These are phyloP conservation scores for Pseudopleuronectes americanus DNA, from an alignment of 2,797 vertebrate genomes.

Conservation along the genomic window DNA sequence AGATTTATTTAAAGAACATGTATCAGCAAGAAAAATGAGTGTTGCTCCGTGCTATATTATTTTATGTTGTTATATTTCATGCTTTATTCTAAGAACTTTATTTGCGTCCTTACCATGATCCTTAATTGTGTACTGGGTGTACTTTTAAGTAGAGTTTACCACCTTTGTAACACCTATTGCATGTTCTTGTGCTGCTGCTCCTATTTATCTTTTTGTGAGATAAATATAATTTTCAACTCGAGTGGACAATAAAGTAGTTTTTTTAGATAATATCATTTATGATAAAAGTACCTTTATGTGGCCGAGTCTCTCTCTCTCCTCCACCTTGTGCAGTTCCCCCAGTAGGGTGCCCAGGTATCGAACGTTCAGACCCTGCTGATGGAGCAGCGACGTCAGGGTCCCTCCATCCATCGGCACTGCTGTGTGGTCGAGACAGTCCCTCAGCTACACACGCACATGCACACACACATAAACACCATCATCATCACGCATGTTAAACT, in stretches of 20 bases:
- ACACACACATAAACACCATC: neutral
- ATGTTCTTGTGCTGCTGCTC: too few species aligned
- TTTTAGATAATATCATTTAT: neutral
- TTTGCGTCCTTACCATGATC: neutral
- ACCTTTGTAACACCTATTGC: too few species aligned
- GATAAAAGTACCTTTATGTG: conserved; percentile 86
- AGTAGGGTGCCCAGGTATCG: conserved; percentile 92
- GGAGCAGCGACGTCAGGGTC: conserved; percentile 89
- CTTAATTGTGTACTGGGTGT: too few species aligned
- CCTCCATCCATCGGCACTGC: conserved; percentile 91
- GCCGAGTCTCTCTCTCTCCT: conserved; percentile 84
- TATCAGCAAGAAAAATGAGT: too few species aligned
- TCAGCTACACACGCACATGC: conserved; percentile 82
- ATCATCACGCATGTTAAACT: too few species aligned
- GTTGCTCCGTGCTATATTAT: too few species aligned
- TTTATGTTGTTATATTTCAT: too few species aligned
- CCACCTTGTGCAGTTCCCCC: conserved; percentile 82
- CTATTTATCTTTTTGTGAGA: too few species aligned
- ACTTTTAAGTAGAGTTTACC: too few species aligned
- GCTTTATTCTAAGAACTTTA: neutral
- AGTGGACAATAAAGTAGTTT: too few species aligned
- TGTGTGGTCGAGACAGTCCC: conserved; percentile 89
- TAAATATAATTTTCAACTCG: too few species aligned
- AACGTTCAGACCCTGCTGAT: conserved; percentile 92
- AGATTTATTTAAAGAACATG: neutral